Conservation (phyloP, 2,888 invertebrate species). For the Epirrhoe alternata region DNA sequence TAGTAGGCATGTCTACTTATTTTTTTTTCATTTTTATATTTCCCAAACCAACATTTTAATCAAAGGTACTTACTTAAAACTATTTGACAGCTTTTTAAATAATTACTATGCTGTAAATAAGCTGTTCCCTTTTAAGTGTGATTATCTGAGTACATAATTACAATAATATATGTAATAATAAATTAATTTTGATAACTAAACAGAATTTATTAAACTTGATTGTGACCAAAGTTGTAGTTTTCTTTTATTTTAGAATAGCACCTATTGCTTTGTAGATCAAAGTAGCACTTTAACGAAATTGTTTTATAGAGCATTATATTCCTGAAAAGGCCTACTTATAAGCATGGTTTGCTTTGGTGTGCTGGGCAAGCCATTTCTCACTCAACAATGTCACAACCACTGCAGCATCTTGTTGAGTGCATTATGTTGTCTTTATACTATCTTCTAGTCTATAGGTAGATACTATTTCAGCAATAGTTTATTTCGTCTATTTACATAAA, state of each 20-base stretch:
- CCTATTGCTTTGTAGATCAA: slow-evolving; percentile 26
- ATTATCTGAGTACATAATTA: slow-evolving; percentile 18
- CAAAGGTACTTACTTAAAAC: slow-evolving; percentile 50
- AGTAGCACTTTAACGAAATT: not conserved
- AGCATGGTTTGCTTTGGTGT: too few relatives aligned
- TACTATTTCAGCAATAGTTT: too few relatives aligned
- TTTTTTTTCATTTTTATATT: slow-evolving; percentile 45
- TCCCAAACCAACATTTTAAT: slow-evolving; percentile 47
- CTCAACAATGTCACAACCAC: too few relatives aligned
- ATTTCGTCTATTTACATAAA: too few relatives aligned
- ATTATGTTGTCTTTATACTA: too few relatives aligned
- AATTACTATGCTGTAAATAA: slow-evolving; percentile 50
- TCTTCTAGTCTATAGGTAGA: too few relatives aligned
- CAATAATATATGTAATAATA: slow-evolving; percentile 19
- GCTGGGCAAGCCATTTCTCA: too few relatives aligned
- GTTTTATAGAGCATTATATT: not conserved
- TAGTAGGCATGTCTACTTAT: slow-evolving; percentile 55
- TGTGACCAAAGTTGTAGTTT: slow-evolving; percentile 50
- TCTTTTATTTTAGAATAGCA: slow-evolving; percentile 46
- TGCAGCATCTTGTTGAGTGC: too few relatives aligned
- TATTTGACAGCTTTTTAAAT: slow-evolving; percentile 15
- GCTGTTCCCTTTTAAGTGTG: slow-evolving; percentile 46
- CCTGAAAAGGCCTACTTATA: too few relatives aligned
- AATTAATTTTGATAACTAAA: slow-evolving; percentile 39
- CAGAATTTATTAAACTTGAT: slow-evolving; percentile 52